Base-by-base conservation (phyloP, 2,888 invertebrate species). In the Microctonus aethiopoides region DNA sequence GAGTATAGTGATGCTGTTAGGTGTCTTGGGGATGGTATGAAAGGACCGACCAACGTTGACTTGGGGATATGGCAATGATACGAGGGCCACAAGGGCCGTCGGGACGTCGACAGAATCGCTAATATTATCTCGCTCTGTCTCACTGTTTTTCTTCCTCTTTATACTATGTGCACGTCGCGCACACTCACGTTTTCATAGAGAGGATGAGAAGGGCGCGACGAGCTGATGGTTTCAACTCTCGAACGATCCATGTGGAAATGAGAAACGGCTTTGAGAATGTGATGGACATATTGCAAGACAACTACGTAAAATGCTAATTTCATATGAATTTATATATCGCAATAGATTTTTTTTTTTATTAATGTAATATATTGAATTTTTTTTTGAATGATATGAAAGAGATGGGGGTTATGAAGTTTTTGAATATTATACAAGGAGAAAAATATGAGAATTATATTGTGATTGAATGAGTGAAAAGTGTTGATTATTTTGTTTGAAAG, bases 21-120 rank as follows among this genome's bases (percentile, higher is more conserved):
- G 64, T 70, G 69, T 51, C 62, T 70, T 64, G 61, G 74, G 74
- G 71, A 76, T 76, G 75, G 46, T 56, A 29, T 46, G 57, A 52
- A n/a, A 39, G 46, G 46, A 46, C 46, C 16, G 16, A 46, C 46
- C 32, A 26, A 34, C 57, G 16, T 57, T 9, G 57, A 46, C 46
- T 46, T 46, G 24, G 32, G 56, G 65, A 65, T 56, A 56, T 36
- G 65, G 56, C 22, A 59, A 70, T 68, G 57, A 24, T 32, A 51
- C 41, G 22, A 56, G 66, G 70, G 66, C 72, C 68, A 72, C 71
- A 70, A 64, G 63, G 72, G 69, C 68, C 65, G 64, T 65, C 46
- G 67, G 64, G 64, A 71, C 67, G 68, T 63, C 46, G 65, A 64
- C 67, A 52, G 68, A 68, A 71, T 68, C 65, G 68, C 68, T 65